Evolutionary conservation across 2,797 vertebrate genomes (phyloP).

Genomic region (Chelmon rostratus): DNA sequence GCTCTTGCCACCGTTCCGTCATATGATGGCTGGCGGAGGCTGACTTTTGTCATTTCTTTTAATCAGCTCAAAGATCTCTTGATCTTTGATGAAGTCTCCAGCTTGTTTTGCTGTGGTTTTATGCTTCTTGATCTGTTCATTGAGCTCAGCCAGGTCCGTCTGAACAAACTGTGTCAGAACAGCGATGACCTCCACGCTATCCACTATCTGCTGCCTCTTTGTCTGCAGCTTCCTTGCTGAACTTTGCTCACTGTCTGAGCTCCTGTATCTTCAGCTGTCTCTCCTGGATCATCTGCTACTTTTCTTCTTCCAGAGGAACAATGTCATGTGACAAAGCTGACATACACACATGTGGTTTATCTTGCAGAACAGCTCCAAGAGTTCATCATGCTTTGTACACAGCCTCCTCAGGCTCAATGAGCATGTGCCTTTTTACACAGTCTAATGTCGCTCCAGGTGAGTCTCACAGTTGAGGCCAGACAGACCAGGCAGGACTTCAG

Average conservation of each 20-base stretch:
- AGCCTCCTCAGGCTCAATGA: conserved; percentile 33
- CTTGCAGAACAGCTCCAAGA: conserved; percentile 36
- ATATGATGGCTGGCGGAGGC: background rate
- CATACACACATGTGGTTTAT: conserved; percentile 30
- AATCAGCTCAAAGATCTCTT: conserved; percentile 14
- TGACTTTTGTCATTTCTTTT: background rate
- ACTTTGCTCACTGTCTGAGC: background rate
- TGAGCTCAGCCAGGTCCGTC: conserved; percentile 41
- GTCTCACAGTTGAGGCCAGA: conserved; percentile 20
- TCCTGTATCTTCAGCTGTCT: conserved; percentile 6
- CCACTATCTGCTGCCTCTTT: conserved; percentile 10
- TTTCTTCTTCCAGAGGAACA: conserved; percentile 43
- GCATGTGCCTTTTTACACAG: conserved; percentile 46
- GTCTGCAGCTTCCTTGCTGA: conserved; percentile 20
- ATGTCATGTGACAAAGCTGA: conserved; percentile 21
- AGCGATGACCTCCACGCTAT: background rate
- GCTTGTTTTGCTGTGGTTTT: background rate
- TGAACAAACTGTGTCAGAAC: conserved; percentile 31
- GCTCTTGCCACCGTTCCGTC: conserved; percentile 1
- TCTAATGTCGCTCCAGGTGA: conserved; percentile 42
- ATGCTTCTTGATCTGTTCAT: background rate
- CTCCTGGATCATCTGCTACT: conserved; percentile 10
- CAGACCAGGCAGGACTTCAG: conserved; percentile 50
- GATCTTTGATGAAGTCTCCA: conserved; percentile 14
- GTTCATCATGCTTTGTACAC: conserved; percentile 7